Evolutionary conservation across 2,797 vertebrate species (phyloP), one percentile per base, ranked within the genome.

Genomic region (Sardinella longiceps): DNA sequence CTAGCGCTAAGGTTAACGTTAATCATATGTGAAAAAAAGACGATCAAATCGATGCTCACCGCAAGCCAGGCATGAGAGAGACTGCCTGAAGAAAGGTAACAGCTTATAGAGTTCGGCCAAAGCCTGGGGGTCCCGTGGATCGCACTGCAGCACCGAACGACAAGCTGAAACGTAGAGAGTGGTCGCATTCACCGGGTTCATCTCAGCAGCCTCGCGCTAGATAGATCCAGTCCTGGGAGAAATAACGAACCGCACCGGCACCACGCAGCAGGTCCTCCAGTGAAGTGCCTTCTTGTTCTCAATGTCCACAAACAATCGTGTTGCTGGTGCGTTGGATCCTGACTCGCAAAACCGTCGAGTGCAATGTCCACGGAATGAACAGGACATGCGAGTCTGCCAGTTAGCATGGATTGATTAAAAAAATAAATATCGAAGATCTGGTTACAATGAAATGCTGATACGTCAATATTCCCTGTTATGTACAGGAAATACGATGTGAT

Each of bases 161-260:
- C 97, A 98, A 93, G 97, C 97, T 91, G 98, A 98, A 94, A 99
- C 97, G 96, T 98, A 99, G 88, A 99, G 96, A 95, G 97, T 95
- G 93, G 98, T 99, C 90, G 98, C 98, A 95, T 98, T 99, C 96
- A 98, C 98, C 89, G 98, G 98, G 98, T 99, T 99, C 98, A 99
- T 99, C 94, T 97, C 97, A 95, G 96, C 97, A 95, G 87, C 93
- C 94, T 94, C 92, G 91, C 91, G 92, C 92, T 94, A 91, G 91
- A 88, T 85, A 92, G 93, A 94, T 94, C 91, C 95, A 94, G 94
- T 92, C 89, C 90, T 88, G 84, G 89, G 86, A 89, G 88, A 87
- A 88, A 87, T 88, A 88, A 86, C 74, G 86, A 85, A 84, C 37
- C 77, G 50, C 82, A 86, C 74, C 63, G 30, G 80, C 82, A 80